Evolutionary conservation across 2,113 vertebrate species (phyloP), one percentile per base, ranked within the genome.

Genomic region (Sterna hirundo): DNA sequence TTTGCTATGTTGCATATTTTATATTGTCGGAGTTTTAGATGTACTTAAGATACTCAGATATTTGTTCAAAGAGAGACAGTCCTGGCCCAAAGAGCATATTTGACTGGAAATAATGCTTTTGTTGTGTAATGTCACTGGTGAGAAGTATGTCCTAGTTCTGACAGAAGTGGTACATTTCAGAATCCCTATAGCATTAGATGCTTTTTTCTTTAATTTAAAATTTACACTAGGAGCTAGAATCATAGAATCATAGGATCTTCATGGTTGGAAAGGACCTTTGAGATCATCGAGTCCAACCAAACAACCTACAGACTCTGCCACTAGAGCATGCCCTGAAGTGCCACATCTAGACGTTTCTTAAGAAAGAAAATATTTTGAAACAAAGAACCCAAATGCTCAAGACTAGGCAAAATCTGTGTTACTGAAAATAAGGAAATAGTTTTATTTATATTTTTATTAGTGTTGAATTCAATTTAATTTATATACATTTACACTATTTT

Each of bases 1-100:
- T 92, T 81, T 65, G 34, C 11, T 52, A 8, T 76, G 32, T 36
- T 87, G 47, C 66, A n/a, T 86, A 54, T 90, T 82, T 93, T 86
- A 91, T 86, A 40, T 40, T 68, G 32, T 42, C 32, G 47, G 60
- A 88, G 38, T 75, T 88, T 65, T 77, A 74, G 49, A 64, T 79
- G 29, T 79, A 36, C 57, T 93, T 77, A 52, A 83, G 77, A 66
- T 49, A 44, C 29, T 86, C 6, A 32, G 20, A 27, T 93, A 62
- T 34, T 89, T 75, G 32, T 78, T 94, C 27, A n/a, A 58, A 93
- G 72, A 61, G 19, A 54, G 46, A 20, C 15, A 61, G 34, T 55
- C 60, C 42, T 30, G 86, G 47, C n/a, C 20, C 25, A 65, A 69
- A 82, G 75, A 86, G 25, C 13, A 16, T 69, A 49, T 82, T 49